Percentiles rank a stretch among this genome's conserved stretches.
These are phyloP conservation scores for Cromileptes altivelis DNA, from an alignment of 2,113 vertebrate genomes.

Conservation along the genomic window DNA sequence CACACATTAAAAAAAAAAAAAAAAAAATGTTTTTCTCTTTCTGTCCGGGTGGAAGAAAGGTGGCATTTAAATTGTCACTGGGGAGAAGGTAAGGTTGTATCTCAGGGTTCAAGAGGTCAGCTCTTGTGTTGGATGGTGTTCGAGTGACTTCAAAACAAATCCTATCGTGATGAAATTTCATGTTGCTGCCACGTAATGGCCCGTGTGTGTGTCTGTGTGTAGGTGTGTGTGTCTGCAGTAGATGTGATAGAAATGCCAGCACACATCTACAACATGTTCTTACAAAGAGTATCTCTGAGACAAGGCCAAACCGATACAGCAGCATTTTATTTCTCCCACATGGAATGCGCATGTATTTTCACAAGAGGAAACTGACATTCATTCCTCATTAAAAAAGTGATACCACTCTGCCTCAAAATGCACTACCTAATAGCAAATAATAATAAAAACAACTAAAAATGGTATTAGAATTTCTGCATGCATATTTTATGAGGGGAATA, in stretches of 20 bases:
- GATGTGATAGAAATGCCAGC: conserved; percentile 58
- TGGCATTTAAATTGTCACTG: conserved; percentile 85
- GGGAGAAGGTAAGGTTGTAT: conserved; percentile 78
- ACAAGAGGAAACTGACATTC: not conserved
- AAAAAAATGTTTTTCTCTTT: conserved; percentile 60
- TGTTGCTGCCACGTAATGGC: conserved; percentile 64
- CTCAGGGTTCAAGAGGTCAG: conserved; percentile 84
- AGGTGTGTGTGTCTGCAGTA: conserved; percentile 16
- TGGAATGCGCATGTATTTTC: not conserved
- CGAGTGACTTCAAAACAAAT: conserved; percentile 82
- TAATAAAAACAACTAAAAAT: not conserved
- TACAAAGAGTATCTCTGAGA: conserved; percentile 46
- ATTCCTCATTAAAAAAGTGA: not conserved
- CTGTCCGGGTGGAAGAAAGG: conserved; percentile 76
- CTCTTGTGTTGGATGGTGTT: conserved; percentile 72
- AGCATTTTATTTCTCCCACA: not conserved
- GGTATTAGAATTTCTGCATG: not conserved
- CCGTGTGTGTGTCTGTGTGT: conserved; percentile 17
- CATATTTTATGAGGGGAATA: not conserved
- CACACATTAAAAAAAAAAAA: conserved; percentile 33
- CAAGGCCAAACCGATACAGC: conserved; percentile 44
- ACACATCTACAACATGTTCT: conserved; percentile 49
- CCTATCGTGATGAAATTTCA: conserved; percentile 78
- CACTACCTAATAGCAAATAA: not conserved
- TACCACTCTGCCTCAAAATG: not conserved